A percentile compares a stretch with the other conserved stretches of the same genome.
These are phyloP conservation scores for Columba janthina DNA, from an alignment of 2,113 vertebrate genomes.

Conservation along the genomic window DNA sequence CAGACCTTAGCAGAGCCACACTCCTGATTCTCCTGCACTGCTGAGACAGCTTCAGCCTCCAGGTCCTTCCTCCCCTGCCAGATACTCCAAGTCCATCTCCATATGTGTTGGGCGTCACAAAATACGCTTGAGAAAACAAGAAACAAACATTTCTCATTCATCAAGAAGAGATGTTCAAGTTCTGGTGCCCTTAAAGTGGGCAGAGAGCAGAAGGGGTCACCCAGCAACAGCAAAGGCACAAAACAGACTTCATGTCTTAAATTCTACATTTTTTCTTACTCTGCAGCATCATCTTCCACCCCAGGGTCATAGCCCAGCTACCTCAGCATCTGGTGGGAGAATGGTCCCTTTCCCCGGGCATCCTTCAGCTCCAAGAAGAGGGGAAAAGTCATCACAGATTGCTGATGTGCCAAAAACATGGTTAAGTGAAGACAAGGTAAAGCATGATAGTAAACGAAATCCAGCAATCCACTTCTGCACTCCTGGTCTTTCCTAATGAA, in stretches of 20 bases:
- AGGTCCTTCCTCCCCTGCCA: background rate
- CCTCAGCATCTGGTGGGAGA: background rate
- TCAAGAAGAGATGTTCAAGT: background rate
- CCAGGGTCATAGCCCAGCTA: background rate
- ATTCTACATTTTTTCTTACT: background rate
- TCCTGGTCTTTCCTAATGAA: background rate
- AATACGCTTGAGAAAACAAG: background rate
- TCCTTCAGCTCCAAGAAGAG: background rate
- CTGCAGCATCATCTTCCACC: background rate
- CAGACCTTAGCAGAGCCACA: background rate
- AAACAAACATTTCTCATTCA: background rate
- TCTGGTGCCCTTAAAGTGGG: background rate
- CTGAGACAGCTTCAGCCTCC: background rate
- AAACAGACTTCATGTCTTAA: background rate
- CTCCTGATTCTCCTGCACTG: fast-evolving
- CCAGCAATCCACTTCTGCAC: background rate
- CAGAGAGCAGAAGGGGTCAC: background rate
- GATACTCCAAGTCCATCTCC: background rate
- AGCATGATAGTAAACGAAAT: background rate
- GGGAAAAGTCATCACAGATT: background rate
- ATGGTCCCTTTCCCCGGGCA: fast-evolving
- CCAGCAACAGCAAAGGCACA: background rate
- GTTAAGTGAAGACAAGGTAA: background rate
- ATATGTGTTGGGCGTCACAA: background rate
- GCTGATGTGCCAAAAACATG: fast-evolving